phyloP scores from a whole-genome alignment of 2,113 vertebrate species.

The Pteropus alecto region DNA sequence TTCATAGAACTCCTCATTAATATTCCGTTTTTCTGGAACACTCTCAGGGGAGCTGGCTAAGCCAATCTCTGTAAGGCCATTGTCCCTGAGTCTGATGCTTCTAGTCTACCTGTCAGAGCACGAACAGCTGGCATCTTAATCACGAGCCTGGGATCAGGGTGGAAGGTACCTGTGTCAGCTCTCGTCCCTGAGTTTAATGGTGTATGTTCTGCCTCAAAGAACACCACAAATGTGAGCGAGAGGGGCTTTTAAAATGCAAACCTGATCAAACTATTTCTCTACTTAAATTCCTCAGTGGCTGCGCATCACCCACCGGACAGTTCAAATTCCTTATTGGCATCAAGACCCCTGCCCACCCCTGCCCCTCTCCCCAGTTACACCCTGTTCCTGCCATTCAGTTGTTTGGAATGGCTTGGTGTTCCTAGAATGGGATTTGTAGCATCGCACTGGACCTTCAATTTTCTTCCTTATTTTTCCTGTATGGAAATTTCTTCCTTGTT shows the following conservation, averaged over 20 bases:
- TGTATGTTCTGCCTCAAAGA: background rate
- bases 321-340: no score
- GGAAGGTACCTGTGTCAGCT: background rate
- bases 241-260: background rate
- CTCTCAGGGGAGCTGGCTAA: background rate
- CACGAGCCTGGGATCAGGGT: background rate
- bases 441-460: background rate
- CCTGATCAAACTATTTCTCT: background rate
- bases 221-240: fast-evolving
- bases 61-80: background rate
- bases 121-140: background rate
- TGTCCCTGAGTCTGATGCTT: background rate
- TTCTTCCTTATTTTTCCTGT: background rate
- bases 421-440: background rate
- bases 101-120: background rate
- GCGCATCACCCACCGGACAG: no score
- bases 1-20: background rate
- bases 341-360: fast-evolving
- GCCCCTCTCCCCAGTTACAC: fast-evolving
- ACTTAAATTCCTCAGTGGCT: background rate
- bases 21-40: background rate
- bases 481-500: background rate
- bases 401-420: background rate
- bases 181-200: background rate
- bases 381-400: background rate